phyloP scores from a whole-genome alignment of 2,888 invertebrate species.

The Polydrusus tereticollis region DNA sequence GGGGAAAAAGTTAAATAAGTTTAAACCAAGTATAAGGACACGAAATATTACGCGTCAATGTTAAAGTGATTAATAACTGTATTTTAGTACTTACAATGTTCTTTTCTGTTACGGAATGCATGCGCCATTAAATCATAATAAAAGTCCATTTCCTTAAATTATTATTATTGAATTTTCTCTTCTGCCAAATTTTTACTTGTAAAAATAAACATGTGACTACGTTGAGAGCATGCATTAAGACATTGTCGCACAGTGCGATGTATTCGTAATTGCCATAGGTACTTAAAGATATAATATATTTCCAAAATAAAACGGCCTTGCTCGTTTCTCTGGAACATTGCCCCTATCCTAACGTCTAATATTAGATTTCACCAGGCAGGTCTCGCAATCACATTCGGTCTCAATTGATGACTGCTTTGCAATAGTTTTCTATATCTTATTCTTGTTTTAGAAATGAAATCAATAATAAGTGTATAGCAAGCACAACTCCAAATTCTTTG shows the following conservation, averaged over 20 bases:
- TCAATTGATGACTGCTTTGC: no score
- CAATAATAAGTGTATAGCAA: no score
- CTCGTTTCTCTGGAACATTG: not conserved
- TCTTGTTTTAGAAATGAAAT: no score
- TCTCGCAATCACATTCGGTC: not conserved
- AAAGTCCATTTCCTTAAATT: no score
- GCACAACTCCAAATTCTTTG: no score
- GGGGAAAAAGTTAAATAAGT: not conserved
- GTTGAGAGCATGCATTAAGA: not conserved
- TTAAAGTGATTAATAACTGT: not conserved
- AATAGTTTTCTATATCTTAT: no score
- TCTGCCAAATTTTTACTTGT: not conserved
- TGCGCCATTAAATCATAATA: no score
- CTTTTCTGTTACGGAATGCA: no score
- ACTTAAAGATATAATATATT: not conserved
- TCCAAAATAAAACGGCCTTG: conserved; percentile 11
- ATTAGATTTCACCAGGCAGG: not conserved
- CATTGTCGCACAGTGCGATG: not conserved
- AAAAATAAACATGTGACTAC: not conserved
- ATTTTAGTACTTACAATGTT: no score
- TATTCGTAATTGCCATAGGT: not conserved
- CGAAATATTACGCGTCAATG: not conserved
- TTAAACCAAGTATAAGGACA: not conserved
- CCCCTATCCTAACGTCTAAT: conserved; percentile 4
- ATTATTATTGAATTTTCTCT: not conserved